Percentiles rank a stretch among this genome's conserved stretches.
Conservation (phyloP, 2,888 invertebrate species). For the Resseliella maxima region DNA sequence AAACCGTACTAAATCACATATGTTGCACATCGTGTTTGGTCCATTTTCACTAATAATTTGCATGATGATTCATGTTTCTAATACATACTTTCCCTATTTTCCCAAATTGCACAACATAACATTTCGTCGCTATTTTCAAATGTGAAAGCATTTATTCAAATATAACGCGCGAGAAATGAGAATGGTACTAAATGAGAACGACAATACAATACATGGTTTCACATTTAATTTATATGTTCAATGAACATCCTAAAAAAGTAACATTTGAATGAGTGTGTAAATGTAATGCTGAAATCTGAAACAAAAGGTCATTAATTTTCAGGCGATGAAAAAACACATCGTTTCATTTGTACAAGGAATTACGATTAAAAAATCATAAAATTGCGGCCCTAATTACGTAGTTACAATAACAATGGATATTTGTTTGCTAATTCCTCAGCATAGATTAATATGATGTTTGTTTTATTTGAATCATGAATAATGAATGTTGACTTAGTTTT, state of each 20-base stretch:
- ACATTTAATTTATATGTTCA: constrained; percentile 3
- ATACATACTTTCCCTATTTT: not conserved
- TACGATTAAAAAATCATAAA: constrained; percentile 1
- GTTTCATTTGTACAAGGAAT: not conserved
- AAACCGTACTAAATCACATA: not conserved
- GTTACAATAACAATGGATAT: constrained; percentile 12
- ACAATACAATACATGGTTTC: not conserved
- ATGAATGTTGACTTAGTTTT: not conserved
- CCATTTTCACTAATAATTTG: not conserved
- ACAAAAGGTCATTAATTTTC: not conserved
- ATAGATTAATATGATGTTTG: not conserved
- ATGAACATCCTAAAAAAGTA: not conserved
- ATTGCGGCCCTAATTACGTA: not conserved
- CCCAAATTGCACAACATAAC: not conserved
- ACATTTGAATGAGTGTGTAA: not conserved
- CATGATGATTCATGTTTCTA: not conserved
- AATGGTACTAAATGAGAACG: not conserved
- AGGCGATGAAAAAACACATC: not conserved
- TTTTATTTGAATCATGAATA: not conserved
- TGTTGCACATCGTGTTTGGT: not conserved
- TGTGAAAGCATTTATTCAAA: not conserved
- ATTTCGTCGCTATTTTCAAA: not conserved
- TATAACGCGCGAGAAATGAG: not conserved
- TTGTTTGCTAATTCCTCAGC: not conserved
- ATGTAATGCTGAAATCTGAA: not conserved